A percentile compares a stretch with the other conserved stretches of the same genome.
Evolutionary conservation across 1,140 invertebrate species (phyloP).

Genomic region (Anoplolepis gracilipes): DNA sequence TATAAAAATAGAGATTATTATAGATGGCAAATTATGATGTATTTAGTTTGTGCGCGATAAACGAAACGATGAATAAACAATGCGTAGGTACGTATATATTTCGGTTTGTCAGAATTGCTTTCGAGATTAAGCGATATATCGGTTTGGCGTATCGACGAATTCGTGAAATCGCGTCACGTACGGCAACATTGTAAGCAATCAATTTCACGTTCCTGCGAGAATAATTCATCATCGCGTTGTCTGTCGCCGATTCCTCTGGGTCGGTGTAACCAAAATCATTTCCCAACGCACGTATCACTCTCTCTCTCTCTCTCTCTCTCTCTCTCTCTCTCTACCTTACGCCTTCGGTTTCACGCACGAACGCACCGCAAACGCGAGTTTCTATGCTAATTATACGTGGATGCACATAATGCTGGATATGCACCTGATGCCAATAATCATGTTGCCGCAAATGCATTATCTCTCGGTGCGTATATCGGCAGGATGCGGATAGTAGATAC

Average conservation of each 20-base stretch:
- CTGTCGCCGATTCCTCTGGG: constrained; percentile 49
- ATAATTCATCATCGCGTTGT: constrained; percentile 48
- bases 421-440: constrained; percentile 55
- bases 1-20: neutral
- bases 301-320: too few species aligned
- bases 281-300: constrained; percentile 48
- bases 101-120: constrained; percentile 34
- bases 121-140: constrained; percentile 46
- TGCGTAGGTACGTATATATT: constrained; percentile 4
- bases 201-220: constrained; percentile 60
- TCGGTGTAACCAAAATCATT: constrained; percentile 51
- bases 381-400: constrained; percentile 52
- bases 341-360: constrained; percentile 26
- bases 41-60: neutral
- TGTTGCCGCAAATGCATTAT: constrained; percentile 18
- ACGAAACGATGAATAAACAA: neutral
- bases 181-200: constrained; percentile 51
- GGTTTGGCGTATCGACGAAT: constrained; percentile 12
- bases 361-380: constrained; percentile 32
- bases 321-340: neutral
- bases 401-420: constrained; percentile 38
- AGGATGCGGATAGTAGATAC: neutral
- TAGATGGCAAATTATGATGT: neutral
- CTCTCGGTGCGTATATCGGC: neutral
- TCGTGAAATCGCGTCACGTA: constrained; percentile 54